Base-by-base conservation (phyloP, 2,113 vertebrate genomes). In the Cisticola juncidis region DNA sequence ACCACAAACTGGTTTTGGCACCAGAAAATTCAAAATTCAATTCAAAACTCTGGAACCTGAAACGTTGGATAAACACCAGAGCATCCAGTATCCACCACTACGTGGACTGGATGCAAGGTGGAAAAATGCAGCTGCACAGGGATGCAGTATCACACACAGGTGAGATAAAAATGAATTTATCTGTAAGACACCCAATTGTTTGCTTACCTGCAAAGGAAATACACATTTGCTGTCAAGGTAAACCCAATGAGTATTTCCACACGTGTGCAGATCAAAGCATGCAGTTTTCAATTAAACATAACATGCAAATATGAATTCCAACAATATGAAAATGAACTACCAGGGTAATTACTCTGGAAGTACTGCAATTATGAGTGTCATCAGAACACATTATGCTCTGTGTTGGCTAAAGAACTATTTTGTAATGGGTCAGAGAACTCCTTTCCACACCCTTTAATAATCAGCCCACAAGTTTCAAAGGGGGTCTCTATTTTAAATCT, bases 231-330 rank as follows among this genome's bases (percentile, higher is more conserved):
- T 74, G 80, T 82, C 50, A 70, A 73, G 29, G 54, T 79, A 93
- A 94, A 76, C 57, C 54, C 64, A 88, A 1, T 42, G 87, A 95
- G 26, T 38, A 44, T 69, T 95, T 85, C 58, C 76, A 87, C 71
- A 81, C 12, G 31, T 81, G 54, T 20, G 26, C 2, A 90, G 57
- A 92, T 57, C 81, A 95, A 92, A 97, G 71, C 21, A 19, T 31
- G 38, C 12, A 25, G 12, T 86, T 94, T 88, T 91, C 88, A 97
- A 90, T 97, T 97, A 95, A 95, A 88, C n/a, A 7, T 29, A 92
- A 92, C 62, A 91, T 11, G 54, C 33, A 94, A 96, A 93, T 86
- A 94, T 35, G 42, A 97, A 94, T 94, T 90, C 58, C 53, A 95
- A 92, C 84, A 93, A 83, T 81, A 84, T 42, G 38, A 96, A 95